Conservation (phyloP, 2,888 invertebrate species). For the Lycia hirtaria region DNA sequence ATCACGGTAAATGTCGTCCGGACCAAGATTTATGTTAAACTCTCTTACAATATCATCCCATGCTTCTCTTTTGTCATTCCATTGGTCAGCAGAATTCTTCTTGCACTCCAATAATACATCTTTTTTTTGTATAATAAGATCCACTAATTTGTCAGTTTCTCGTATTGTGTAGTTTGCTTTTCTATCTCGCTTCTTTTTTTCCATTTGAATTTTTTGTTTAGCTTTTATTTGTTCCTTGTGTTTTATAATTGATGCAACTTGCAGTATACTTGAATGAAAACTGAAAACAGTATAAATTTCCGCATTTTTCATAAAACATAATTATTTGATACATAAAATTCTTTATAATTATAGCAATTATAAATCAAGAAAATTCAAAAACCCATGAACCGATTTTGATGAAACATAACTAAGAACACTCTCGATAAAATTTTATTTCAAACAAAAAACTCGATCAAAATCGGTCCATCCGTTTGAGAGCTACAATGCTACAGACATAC, state of each 20-base stretch:
- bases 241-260: constrained; percentile 28
- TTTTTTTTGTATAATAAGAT: constrained; percentile 10
- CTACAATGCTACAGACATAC: too few species aligned
- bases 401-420: too few species aligned
- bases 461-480: too few species aligned
- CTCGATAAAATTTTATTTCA: too few species aligned
- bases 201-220: constrained; percentile 8
- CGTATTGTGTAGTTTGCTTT: constrained; percentile 20
- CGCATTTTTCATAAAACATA: too few species aligned
- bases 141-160: constrained; percentile 18
- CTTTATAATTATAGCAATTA: too few species aligned
- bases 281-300: constrained; percentile 1
- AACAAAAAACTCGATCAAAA: too few species aligned
- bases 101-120: constrained; percentile 20
- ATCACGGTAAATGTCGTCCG: constrained; percentile 13
- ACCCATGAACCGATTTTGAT: too few species aligned
- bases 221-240: constrained; percentile 23
- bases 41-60: constrained; percentile 29
- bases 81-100: constrained; percentile 16
- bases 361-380: too few species aligned
- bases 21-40: constrained; percentile 10
- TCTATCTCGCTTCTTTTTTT: constrained; percentile 28
- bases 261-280: constrained; percentile 26
- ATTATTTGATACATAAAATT: too few species aligned
- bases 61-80: constrained; percentile 21